Conservation (phyloP, 2,113 vertebrate species). For the Caloenas nicobarica region DNA sequence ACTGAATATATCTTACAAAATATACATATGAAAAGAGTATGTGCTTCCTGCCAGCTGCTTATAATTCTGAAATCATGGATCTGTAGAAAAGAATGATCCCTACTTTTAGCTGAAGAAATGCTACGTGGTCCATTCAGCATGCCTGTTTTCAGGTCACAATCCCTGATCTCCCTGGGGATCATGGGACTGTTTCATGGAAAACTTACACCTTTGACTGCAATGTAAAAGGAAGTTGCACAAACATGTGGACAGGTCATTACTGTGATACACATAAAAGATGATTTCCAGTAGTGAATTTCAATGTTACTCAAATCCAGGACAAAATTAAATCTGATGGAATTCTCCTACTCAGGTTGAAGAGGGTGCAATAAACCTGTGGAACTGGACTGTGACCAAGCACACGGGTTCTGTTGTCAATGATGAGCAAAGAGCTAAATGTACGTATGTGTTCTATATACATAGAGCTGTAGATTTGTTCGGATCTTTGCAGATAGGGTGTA, state of each 20-base stretch:
- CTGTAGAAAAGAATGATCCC: not conserved
- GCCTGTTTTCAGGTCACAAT: not conserved
- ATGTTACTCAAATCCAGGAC: not conserved
- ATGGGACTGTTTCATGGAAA: not conserved
- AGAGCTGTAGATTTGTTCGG: not conserved
- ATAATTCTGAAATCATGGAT: not conserved
- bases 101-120: not conserved
- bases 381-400: constrained; percentile 87
- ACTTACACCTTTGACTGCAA: not conserved
- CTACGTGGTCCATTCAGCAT: not conserved
- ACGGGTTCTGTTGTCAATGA: constrained; percentile 66
- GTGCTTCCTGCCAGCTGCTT: not conserved
- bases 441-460: not conserved
- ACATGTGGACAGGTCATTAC: not conserved
- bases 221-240: not conserved
- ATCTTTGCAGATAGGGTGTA: not conserved
- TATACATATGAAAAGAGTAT: not conserved
- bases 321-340: not conserved
- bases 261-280: not conserved
- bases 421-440: constrained; percentile 85
- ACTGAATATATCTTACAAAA: not conserved
- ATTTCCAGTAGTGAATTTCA: not conserved
- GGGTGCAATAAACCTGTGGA: constrained; percentile 87
- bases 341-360: constrained; percentile 82
- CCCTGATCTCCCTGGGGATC: not conserved